phyloP scores from a whole-genome alignment of 2,797 vertebrate genomes.

The Propithecus deckenii region DNA sequence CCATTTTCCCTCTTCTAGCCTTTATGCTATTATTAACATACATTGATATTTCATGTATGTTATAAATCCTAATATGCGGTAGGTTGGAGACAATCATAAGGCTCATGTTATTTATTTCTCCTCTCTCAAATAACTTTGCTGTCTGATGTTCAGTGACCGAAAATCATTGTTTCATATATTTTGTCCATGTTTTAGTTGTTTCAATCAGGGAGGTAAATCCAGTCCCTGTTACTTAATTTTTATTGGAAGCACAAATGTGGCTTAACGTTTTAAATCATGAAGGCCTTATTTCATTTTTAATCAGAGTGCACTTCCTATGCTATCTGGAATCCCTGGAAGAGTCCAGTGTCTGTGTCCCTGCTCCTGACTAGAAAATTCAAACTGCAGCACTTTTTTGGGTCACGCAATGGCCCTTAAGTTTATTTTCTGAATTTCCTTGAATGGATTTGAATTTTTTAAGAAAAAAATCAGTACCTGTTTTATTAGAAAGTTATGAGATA shows the following conservation, averaged over 20 bases:
- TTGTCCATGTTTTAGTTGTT: slow-evolving; percentile 13
- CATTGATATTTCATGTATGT: background rate
- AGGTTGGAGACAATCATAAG: background rate
- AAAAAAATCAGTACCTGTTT: background rate
- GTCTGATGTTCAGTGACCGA: background rate
- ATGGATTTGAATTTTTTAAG: slow-evolving; percentile 5
- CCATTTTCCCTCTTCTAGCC: background rate
- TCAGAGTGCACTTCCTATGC: background rate
- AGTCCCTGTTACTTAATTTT: slow-evolving; percentile 23
- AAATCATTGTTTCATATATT: slow-evolving; percentile 7
- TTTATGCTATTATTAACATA: slow-evolving; percentile 19
- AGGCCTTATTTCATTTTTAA: slow-evolving; percentile 28
- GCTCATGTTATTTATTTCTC: background rate
- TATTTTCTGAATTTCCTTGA: slow-evolving; percentile 46
- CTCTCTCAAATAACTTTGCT: background rate
- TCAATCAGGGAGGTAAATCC: slow-evolving; percentile 7
- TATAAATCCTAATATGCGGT: slow-evolving; percentile 5
- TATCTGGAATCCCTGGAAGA: background rate
- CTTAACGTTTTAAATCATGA: slow-evolving; percentile 39
- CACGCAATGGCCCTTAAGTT: background rate
- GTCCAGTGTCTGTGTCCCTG: background rate
- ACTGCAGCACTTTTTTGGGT: background rate
- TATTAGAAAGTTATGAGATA: background rate
- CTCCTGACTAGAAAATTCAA: background rate
- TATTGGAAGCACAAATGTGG: slow-evolving; percentile 6